Percentiles rank a stretch among this genome's conserved stretches.
These are phyloP conservation scores for Axis porcinus DNA, from an alignment of 2,113 vertebrate genomes.

Conservation along the genomic window DNA sequence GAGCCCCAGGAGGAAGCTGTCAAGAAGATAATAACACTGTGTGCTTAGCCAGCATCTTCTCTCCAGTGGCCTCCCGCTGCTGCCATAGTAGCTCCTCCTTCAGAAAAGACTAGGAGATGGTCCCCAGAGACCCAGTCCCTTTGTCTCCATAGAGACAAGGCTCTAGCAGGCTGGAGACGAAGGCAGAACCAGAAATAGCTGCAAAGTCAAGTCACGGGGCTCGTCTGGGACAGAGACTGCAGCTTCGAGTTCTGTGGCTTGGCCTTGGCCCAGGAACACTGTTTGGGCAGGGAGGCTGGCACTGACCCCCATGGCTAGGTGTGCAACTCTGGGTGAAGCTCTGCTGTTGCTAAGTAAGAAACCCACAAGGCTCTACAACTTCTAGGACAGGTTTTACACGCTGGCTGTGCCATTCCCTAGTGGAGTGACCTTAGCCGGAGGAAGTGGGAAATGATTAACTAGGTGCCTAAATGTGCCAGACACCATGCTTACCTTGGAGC, in stretches of 20 bases:
- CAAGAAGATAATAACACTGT: background rate
- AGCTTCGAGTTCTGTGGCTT: background rate
- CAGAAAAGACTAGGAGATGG: background rate
- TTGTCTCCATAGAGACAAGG: background rate
- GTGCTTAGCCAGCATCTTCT: background rate
- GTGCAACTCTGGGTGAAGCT: background rate
- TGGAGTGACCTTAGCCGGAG: background rate
- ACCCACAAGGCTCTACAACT: background rate
- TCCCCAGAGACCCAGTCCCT: background rate
- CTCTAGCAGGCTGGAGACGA: background rate
- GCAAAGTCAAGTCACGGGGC: background rate
- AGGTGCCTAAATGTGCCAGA: background rate
- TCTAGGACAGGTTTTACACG: background rate
- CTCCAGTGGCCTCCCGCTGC: background rate
- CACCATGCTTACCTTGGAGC: background rate
- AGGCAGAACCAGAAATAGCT: background rate
- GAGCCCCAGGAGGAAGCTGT: background rate
- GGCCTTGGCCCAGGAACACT: accelerated
- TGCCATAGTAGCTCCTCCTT: background rate
- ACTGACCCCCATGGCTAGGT: background rate
- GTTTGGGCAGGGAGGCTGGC: background rate
- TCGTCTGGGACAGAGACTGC: background rate
- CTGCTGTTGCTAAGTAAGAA: background rate
- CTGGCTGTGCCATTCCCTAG: background rate
- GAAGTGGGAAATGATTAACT: constrained; percentile 9